Conservation (phyloP, 2,113 vertebrate species). For the Pseudopodoces humilis region DNA sequence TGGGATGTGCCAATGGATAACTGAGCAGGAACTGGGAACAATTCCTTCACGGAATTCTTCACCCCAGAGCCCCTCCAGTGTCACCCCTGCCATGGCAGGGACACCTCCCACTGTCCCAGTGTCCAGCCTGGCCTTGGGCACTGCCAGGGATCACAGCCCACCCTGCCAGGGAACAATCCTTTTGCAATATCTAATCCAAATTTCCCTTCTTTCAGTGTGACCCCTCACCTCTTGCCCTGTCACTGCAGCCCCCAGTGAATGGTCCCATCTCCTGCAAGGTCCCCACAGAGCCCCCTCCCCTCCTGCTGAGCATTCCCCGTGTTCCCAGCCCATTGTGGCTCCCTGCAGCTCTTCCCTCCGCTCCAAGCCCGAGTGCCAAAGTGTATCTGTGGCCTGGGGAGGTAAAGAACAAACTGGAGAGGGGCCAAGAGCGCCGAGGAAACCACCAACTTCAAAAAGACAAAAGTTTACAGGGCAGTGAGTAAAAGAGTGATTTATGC, state of each 20-base stretch:
- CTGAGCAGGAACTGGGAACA: background rate
- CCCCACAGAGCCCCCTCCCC: background rate
- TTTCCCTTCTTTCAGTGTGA: background rate
- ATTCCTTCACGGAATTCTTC: background rate
- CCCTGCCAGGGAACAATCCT: background rate
- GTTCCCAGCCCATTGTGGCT: fast-evolving
- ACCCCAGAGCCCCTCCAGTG: fast-evolving
- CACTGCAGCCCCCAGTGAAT: fast-evolving
- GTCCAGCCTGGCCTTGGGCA: background rate
- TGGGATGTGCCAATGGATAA: fast-evolving
- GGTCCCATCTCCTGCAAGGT: background rate
- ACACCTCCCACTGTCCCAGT: background rate
- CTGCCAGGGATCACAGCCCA: background rate
- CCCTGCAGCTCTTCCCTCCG: background rate
- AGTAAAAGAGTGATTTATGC: constrained; percentile 20
- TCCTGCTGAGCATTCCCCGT: background rate
- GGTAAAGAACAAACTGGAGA: constrained; percentile 4
- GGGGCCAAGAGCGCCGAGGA: background rate
- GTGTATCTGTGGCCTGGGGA: background rate
- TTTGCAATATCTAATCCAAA: fast-evolving
- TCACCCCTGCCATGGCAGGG: background rate
- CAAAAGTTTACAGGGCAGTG: background rate
- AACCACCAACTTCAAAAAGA: constrained; percentile 21
- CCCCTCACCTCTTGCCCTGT: background rate
- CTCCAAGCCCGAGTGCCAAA: background rate